Evolutionary conservation across 2,888 invertebrate species (phyloP), one percentile per base, ranked within the genome.

Genomic region (Julus scandinavius): DNA sequence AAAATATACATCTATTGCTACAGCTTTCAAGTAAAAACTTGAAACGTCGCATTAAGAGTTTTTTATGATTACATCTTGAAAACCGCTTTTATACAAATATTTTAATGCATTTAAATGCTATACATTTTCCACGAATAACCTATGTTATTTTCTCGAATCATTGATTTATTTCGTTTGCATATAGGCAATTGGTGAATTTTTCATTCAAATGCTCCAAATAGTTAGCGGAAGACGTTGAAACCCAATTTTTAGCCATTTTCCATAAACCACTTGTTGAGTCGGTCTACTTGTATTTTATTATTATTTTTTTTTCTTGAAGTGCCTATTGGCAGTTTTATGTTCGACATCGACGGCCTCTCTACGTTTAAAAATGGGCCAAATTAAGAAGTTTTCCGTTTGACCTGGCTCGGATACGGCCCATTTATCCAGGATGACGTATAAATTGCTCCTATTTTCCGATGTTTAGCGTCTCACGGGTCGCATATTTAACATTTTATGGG

Each of bases 401-500:
- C 72, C 72, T 72, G 72, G 80, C 38, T 80, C 38, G 80, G 5
- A 13, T 38, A 38, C 9, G 38, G 13, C 80, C 38, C 80, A 38
- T 80, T 38, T 80, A 29, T 38, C 29, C 38, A 80, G 11, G 38
- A 80, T 80, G 80, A 80, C 80, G 38, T 15, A n/a, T n/a, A 5
- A 80, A 38, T 80, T 72, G 72, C 72, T 2, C 29, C 9, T 29
- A 72, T 80, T 80, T 80, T 38, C 38, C 80, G 7, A 72, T 6
- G 5, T 72, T 72, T 20, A 29, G 63, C 13, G 80, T 80, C 38
- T 80, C 15, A 80, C 20, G 38, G 38, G 20, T 54, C 80, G 38
- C 38, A 15, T 80, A 15, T 80, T 80, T 80, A 20, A 80, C 29
- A 80, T 80, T 80, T 38, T 80, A 72, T 80, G 11, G 80, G 80